phyloP scores from a whole-genome alignment of 2,797 vertebrate species.

The Anguilla marmorata region DNA sequence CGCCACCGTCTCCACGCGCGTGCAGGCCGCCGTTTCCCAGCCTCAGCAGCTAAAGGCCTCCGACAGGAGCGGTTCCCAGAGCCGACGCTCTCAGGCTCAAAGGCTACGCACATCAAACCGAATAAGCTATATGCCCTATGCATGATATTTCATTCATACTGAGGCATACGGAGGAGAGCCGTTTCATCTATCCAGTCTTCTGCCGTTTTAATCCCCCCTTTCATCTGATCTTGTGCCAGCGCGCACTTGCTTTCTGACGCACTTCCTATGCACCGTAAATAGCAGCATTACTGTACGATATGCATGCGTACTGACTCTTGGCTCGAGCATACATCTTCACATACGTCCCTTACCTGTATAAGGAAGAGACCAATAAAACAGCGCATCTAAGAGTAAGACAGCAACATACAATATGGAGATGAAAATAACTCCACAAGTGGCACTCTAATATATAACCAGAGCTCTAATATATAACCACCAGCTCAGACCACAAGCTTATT shows the following conservation, averaged over 20 bases:
- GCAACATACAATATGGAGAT: background rate
- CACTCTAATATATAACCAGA: background rate
- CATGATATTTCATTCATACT: slow-evolving; percentile 14
- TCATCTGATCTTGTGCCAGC: background rate
- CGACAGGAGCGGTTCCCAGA: background rate
- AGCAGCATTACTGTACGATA: slow-evolving; percentile 2
- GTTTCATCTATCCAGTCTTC: slow-evolving; percentile 1
- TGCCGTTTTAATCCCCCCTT: slow-evolving; percentile 5
- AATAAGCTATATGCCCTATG: slow-evolving; percentile 8
- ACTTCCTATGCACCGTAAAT: background rate
- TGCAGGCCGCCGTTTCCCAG: background rate
- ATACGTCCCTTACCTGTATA: background rate
- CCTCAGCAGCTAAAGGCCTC: background rate
- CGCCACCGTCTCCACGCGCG: background rate
- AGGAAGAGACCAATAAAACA: background rate
- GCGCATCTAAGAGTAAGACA: background rate
- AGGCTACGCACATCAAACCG: slow-evolving; percentile 11
- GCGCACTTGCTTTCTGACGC: background rate
- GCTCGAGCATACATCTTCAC: background rate
- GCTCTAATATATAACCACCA: background rate
- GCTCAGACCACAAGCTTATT: background rate
- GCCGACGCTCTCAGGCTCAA: background rate
- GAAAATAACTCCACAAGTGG: background rate
- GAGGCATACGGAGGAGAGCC: background rate
- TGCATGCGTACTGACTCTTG: background rate